phyloP scores from a whole-genome alignment of 2,797 vertebrate genomes.

The Etheostoma nigrum region DNA sequence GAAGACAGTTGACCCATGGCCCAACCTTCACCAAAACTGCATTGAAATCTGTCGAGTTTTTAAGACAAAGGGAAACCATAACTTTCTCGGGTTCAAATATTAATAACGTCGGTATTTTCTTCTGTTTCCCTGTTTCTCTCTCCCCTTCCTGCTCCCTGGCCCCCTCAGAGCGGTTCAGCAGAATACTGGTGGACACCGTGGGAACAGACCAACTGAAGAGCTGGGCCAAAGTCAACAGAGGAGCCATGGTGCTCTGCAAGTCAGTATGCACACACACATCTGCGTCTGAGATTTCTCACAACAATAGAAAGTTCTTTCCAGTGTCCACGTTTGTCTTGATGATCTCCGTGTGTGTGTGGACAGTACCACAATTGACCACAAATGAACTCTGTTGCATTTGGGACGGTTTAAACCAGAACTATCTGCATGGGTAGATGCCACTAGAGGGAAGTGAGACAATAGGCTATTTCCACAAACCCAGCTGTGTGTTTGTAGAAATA shows the following conservation, averaged over 20 bases:
- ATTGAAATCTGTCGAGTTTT: not conserved
- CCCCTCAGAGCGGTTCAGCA: constrained; percentile 89
- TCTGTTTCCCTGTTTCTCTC: not conserved
- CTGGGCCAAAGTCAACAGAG: constrained; percentile 93
- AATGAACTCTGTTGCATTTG: too few relatives aligned
- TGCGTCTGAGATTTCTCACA: not conserved
- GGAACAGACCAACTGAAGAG: constrained; percentile 88
- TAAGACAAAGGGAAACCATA: not conserved
- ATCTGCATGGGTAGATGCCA: too few relatives aligned
- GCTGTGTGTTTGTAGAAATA: too few relatives aligned
- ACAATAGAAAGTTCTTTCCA: not conserved
- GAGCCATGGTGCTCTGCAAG: constrained; percentile 95
- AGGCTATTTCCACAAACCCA: too few relatives aligned
- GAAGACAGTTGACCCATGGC: not conserved
- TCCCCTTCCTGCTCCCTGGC: accelerated
- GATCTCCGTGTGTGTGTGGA: too few relatives aligned
- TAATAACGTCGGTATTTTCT: not conserved
- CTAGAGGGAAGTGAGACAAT: too few relatives aligned
- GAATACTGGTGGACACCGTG: constrained; percentile 90
- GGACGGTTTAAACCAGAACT: not conserved
- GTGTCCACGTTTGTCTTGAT: too few relatives aligned
- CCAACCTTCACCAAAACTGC: not conserved
- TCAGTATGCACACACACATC: constrained; percentile 55
- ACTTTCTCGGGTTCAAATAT: not conserved
- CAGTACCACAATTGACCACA: too few relatives aligned